phyloP scores from a whole-genome alignment of 1,140 invertebrate genomes.

The Nasonia vitripennis region DNA sequence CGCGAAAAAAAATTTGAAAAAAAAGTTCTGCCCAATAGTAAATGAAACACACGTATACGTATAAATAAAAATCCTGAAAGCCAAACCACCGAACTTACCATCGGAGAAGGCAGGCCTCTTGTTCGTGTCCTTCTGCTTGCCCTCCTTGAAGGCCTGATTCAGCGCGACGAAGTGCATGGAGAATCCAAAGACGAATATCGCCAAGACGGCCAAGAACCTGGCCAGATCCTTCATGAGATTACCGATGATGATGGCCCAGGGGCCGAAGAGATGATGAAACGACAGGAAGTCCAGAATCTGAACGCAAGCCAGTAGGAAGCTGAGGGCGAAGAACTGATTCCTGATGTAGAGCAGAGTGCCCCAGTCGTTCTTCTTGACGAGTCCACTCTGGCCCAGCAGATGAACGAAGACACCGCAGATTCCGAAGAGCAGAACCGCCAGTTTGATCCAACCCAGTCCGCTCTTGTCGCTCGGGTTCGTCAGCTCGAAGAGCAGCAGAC shows the following conservation, averaged over 20 bases:
- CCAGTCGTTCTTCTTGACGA: conserved; percentile 83
- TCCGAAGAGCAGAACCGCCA: conserved; percentile 93
- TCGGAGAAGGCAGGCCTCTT: conserved; percentile 78
- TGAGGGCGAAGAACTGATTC: conserved; percentile 97
- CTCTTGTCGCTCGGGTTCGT: conserved; percentile 97
- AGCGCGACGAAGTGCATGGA: conserved; percentile 97
- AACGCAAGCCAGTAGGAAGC: conserved; percentile 95
- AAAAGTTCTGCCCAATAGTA: neutral
- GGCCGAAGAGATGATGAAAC: conserved; percentile 99
- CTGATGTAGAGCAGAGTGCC: conserved; percentile 91
- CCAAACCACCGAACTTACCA: conserved; percentile 75
- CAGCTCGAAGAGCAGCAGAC: conserved; percentile 95
- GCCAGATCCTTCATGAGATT: conserved; percentile 94
- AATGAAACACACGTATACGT: neutral
- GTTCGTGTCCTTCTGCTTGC: conserved; percentile 56
- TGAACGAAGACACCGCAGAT: conserved; percentile 95
- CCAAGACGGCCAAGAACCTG: conserved; percentile 95
- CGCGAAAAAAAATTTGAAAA: neutral
- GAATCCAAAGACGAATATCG: conserved; percentile 98
- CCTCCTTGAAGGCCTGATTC: conserved; percentile 91
- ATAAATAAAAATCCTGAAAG: conserved; percentile 10
- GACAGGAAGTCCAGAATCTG: conserved; percentile 97
- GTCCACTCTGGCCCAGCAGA: conserved; percentile 85
- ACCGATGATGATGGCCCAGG: conserved; percentile 96
- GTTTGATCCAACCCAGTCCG: conserved; percentile 94